These are phyloP conservation scores for Lochmaea crataegi DNA, from an alignment of 2,888 invertebrate species.

Conservation along the genomic window DNA sequence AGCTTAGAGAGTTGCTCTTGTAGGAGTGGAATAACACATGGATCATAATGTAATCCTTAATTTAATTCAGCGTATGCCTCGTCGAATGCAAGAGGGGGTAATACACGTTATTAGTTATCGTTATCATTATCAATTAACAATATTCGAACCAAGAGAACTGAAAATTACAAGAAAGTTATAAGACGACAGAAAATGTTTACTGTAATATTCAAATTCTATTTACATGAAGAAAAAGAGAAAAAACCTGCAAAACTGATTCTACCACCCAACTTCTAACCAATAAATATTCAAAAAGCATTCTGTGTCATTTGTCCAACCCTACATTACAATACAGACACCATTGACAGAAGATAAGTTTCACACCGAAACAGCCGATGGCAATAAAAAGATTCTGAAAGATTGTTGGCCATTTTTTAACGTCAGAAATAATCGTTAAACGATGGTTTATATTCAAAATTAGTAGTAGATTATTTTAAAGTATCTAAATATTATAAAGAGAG, in stretches of 20 bases:
- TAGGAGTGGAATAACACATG: too few species aligned
- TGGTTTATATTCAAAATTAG: background rate
- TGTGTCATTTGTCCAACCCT: background rate
- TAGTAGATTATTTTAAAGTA: background rate
- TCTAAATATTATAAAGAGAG: too few species aligned
- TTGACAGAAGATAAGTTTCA: background rate
- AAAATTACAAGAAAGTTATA: too few species aligned
- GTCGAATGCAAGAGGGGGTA: too few species aligned
- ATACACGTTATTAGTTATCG: too few species aligned
- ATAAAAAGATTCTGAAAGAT: background rate
- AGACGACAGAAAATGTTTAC: too few species aligned
- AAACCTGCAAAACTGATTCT: background rate
- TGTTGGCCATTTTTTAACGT: background rate
- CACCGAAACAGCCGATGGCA: background rate
- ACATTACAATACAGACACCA: background rate
- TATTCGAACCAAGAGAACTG: too few species aligned
- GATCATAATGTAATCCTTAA: too few species aligned
- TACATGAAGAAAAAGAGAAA: background rate
- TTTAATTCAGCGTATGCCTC: too few species aligned
- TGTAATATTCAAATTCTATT: too few species aligned
- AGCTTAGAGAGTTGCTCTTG: too few species aligned
- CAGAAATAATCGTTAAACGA: background rate
- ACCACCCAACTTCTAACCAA: background rate
- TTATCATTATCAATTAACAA: too few species aligned
- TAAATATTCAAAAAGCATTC: conserved; percentile 2